Conservation (phyloP, 2,113 vertebrate species). For the Ondatra zibethicus region DNA sequence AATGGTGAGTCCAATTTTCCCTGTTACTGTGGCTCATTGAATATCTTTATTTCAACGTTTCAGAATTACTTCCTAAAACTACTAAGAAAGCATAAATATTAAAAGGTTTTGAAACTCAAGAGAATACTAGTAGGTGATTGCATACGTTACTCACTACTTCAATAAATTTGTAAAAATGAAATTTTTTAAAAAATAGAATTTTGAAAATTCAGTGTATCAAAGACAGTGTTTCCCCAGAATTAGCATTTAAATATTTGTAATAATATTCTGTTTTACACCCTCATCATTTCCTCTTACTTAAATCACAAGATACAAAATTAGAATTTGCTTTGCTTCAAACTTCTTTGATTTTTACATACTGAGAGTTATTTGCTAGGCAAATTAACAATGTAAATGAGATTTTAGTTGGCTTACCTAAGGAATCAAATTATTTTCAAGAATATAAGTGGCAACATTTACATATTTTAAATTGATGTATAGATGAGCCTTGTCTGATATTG, state of each 20-base stretch:
- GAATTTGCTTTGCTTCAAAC: slow-evolving; percentile 58
- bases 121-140: background rate
- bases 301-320: slow-evolving; percentile 57
- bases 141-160: background rate
- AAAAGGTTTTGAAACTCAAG: slow-evolving; percentile 15
- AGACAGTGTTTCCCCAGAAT: slow-evolving; percentile 48
- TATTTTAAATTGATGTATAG: slow-evolving; percentile 58
- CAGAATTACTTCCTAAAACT: slow-evolving; percentile 44
- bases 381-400: slow-evolving; percentile 58
- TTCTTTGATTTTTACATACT: slow-evolving; percentile 53
- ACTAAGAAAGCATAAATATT: slow-evolving; percentile 38
- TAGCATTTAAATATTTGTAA: slow-evolving; percentile 56
- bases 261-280: slow-evolving; percentile 4
- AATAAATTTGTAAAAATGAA: slow-evolving; percentile 11
- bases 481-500: slow-evolving; percentile 23
- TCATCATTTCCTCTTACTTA: slow-evolving; percentile 51
- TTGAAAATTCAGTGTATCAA: slow-evolving; percentile 54
- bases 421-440: slow-evolving; percentile 65
- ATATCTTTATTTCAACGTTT: slow-evolving; percentile 49
- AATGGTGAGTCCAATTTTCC: background rate
- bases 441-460: slow-evolving; percentile 57
- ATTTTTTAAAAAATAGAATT: slow-evolving; percentile 31
- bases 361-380: slow-evolving; percentile 62
- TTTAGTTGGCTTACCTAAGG: slow-evolving; percentile 29
- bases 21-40: slow-evolving; percentile 40